Evolutionary conservation across 2,113 vertebrate species (phyloP).

Genomic region (Arizona elegans): DNA sequence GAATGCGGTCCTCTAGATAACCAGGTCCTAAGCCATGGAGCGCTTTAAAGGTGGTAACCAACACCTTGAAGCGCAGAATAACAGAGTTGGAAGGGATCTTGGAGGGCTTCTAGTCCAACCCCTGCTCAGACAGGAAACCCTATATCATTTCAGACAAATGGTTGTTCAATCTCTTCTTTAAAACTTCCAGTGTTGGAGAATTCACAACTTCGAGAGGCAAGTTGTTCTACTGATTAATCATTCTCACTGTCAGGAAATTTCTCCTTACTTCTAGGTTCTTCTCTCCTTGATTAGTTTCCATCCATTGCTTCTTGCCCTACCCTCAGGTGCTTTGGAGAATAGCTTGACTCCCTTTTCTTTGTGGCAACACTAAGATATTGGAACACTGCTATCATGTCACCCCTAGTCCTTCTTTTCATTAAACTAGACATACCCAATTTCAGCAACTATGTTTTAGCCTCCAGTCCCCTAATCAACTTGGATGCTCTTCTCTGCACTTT

Average conservation of each 20-base stretch:
- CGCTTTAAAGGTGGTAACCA: no score
- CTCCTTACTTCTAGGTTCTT: not conserved
- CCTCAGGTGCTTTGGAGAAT: not conserved
- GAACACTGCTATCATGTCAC: not conserved
- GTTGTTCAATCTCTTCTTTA: not conserved
- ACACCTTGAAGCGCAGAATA: not conserved
- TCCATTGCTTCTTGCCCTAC: not conserved
- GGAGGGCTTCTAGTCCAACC: not conserved
- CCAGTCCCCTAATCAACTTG: not conserved
- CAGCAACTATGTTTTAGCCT: not conserved
- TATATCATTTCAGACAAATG: not conserved
- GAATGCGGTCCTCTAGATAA: no score
- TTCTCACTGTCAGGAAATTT: not conserved
- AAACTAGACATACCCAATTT: not conserved
- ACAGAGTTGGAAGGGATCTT: not conserved
- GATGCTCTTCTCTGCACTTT: not conserved
- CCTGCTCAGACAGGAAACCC: not conserved
- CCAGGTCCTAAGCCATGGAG: no score
- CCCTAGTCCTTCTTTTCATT: not conserved
- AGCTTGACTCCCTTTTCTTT: not conserved
- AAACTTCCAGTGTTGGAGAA: not conserved
- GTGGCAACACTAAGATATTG: not conserved
- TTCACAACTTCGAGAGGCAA: not conserved
- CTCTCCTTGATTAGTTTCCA: not conserved
- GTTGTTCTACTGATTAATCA: not conserved